These are phyloP conservation scores for Bufo bufo DNA, from an alignment of 2,113 vertebrate genomes.

Conservation along the genomic window DNA sequence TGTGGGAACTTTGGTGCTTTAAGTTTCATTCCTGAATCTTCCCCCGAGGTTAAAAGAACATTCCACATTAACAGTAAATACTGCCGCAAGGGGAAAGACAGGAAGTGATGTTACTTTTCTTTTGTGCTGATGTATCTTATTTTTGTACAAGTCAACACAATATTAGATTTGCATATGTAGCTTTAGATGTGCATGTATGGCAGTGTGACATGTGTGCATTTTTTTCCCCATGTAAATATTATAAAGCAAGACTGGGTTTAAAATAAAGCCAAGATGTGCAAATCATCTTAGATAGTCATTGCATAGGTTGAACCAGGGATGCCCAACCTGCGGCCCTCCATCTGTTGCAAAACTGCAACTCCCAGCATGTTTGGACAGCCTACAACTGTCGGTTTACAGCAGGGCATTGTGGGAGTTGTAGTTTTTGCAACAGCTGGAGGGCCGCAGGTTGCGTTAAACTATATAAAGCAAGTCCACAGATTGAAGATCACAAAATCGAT, in stretches of 20 bases:
- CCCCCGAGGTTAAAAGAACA: constrained; percentile 53
- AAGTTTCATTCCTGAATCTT: constrained; percentile 57
- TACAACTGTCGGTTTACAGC: too few relatives aligned
- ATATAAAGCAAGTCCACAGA: too few relatives aligned
- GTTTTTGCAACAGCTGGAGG: too few relatives aligned
- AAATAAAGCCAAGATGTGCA: not conserved
- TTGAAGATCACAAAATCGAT: too few relatives aligned
- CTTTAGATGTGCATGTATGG: not conserved
- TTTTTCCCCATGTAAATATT: not conserved
- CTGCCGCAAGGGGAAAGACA: constrained; percentile 50
- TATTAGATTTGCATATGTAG: constrained; percentile 18
- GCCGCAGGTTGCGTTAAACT: too few relatives aligned
- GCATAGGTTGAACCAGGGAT: not conserved
- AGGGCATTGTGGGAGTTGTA: too few relatives aligned
- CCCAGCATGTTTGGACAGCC: too few relatives aligned
- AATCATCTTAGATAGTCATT: not conserved
- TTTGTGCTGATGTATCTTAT: constrained; percentile 17
- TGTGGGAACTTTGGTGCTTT: constrained; percentile 59
- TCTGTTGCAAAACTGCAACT: too few relatives aligned
- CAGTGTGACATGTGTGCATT: not conserved
- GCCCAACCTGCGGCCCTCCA: not conserved
- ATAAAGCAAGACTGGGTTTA: not conserved
- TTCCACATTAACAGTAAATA: constrained; percentile 57
- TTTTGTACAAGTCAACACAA: not conserved
- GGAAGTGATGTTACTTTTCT: constrained; percentile 40